Evolutionary conservation across 2,888 invertebrate genomes (phyloP).

Genomic region (Sipunculus nudus): DNA sequence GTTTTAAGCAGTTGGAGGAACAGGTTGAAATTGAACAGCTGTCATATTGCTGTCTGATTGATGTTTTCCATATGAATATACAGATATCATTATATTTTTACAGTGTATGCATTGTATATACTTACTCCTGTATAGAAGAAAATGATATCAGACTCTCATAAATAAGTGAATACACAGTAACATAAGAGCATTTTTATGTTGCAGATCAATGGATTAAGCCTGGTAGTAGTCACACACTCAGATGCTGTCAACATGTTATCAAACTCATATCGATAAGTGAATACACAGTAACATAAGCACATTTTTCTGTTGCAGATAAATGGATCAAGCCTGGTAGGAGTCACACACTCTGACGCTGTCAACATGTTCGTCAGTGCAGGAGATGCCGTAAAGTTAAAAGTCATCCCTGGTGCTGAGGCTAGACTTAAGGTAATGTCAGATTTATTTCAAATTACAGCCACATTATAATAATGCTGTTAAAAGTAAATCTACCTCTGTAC

Average conservation of each 20-base stretch:
- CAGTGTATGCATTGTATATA: not conserved
- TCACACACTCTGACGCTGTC: constrained; percentile 35
- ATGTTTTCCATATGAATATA: not conserved
- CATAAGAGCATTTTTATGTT: not conserved
- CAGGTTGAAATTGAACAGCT: too few relatives aligned
- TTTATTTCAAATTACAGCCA: too few relatives aligned
- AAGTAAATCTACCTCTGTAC: too few relatives aligned
- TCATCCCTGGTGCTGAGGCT: constrained; percentile 28
- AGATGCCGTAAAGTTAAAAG: constrained; percentile 24
- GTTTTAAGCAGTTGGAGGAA: too few relatives aligned
- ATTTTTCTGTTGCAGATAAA: constrained; percentile 27
- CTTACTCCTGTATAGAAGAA: not conserved
- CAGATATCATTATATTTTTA: not conserved
- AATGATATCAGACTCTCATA: not conserved
- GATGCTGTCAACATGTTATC: constrained; percentile 31
- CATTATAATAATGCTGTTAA: too few relatives aligned
- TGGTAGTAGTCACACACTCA: constrained; percentile 27
- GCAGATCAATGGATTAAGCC: constrained; percentile 28
- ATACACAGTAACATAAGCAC: too few relatives aligned
- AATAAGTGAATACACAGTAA: not conserved
- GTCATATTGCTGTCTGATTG: too few relatives aligned
- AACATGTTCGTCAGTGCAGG: constrained; percentile 15
- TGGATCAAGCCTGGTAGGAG: constrained; percentile 12
- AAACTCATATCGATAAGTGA: too few relatives aligned
- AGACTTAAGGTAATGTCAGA: constrained; percentile 17